phyloP scores from a whole-genome alignment of 2,797 vertebrate species.

The Clarias platycephalus region DNA sequence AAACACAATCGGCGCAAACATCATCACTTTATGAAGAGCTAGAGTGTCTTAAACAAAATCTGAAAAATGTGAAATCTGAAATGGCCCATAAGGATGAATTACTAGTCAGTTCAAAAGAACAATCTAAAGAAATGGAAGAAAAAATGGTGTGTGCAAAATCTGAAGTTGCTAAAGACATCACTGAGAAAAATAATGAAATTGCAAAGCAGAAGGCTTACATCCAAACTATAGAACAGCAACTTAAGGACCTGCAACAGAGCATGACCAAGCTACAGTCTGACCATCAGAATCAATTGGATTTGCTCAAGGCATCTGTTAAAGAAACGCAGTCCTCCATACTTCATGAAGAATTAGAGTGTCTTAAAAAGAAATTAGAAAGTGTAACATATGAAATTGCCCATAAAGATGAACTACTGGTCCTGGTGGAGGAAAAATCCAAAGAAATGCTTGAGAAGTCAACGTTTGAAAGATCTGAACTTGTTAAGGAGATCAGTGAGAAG shows the following conservation, averaged over 20 bases:
- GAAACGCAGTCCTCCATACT: slow-evolving; percentile 10
- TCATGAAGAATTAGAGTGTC: slow-evolving; percentile 48
- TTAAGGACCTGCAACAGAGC: slow-evolving; percentile 52
- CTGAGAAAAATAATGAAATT: slow-evolving; percentile 56
- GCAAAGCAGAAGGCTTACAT: slow-evolving; percentile 10
- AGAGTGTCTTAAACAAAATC: slow-evolving; percentile 54
- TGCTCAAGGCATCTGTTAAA: slow-evolving; percentile 48
- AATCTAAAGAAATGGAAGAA: slow-evolving; percentile 58
- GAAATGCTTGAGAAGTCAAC: slow-evolving; percentile 62
- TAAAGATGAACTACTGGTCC: slow-evolving; percentile 62
- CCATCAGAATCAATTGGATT: slow-evolving; percentile 60
- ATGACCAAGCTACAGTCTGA: slow-evolving; percentile 55
- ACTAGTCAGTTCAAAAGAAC: slow-evolving; percentile 54
- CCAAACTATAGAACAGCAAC: slow-evolving; percentile 45
- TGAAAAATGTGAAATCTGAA: slow-evolving; percentile 54
- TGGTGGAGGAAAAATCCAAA: slow-evolving; percentile 54
- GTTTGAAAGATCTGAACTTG: slow-evolving; percentile 59
- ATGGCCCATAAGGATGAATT: slow-evolving; percentile 61
- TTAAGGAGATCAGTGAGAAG: slow-evolving; percentile 57
- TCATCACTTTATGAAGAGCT: slow-evolving; percentile 61
- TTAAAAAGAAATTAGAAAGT: slow-evolving; percentile 56
- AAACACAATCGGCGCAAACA: slow-evolving; percentile 54
- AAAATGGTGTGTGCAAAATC: slow-evolving; percentile 58
- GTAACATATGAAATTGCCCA: slow-evolving; percentile 46
- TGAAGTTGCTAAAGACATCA: slow-evolving; percentile 62